Evolutionary conservation across 2,113 vertebrate species (phyloP), one percentile per base, ranked within the genome.

Genomic region (Nesoenas mayeri): DNA sequence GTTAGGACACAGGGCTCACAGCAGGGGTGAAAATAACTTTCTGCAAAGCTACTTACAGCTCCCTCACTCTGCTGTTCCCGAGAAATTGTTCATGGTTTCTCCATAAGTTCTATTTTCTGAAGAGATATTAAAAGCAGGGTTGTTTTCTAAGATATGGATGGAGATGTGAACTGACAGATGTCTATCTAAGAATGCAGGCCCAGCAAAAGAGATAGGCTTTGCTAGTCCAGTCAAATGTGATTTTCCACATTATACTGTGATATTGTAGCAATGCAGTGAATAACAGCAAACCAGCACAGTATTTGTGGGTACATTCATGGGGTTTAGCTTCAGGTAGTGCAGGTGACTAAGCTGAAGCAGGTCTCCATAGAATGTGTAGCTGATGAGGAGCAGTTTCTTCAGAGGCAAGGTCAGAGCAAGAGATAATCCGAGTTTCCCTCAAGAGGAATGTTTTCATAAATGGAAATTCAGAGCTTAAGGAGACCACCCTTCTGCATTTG

Each of bases 61-160:
- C 20, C 8, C 38, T 88, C 3, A 1, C 3, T 5, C 24, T 57
- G 48, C 8, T 74, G 18, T 3, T 73, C 4, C 0, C 3, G 5
- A 83, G 42, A 78, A 94, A 48, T 11, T 31, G 15, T 7, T 58
- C 0, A 1, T 34, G 10, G 10, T 26, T 67, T 86, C 28, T 54
- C 28, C 22, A 5, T 21, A 12, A 34, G 20, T 51, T 85, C 36
- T 84, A 26, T 54, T 22, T 86, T 69, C 47, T 12, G 38, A 70
- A 73, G n/a, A 44, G 42, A 5, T 67, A 47, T 15, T 70, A 25
- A 20, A 69, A 75, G 31, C 11, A 19, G 29, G 3, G 3, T 62
- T 3, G 5, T 84, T 80, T 64, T 6, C 1, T 42, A 11, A 79
- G 29, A n/a, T 19, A 28, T 13, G 7, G n/a, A 12, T 48, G 54